Base-by-base conservation (phyloP, 2,888 invertebrate species). In the Synergus gifuensis region DNA sequence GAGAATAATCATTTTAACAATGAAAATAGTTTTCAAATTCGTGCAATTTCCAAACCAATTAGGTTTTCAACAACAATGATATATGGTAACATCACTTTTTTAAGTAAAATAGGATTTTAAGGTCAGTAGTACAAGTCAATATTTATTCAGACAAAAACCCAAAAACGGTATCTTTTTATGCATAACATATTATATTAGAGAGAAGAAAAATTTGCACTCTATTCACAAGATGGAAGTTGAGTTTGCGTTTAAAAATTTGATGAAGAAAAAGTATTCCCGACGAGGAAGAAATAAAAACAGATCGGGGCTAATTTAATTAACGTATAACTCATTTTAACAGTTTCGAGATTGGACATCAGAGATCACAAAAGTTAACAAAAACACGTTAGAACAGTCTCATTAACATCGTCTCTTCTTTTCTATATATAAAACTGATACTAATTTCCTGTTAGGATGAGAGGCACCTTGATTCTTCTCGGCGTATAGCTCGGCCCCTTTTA, bases 381-480 rank as follows among this genome's bases (percentile, higher is more conserved):
- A 73, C 28, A 16, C 73, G 8, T 49, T 73, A n/a, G 28, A 73
- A 54, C 28, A 73, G 54, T 54, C 73, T 73, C 73, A 73, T 73
- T 73, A 73, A 54, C 73, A 73, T 49, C 73, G 54, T 49, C 36
- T 73, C 49, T n/a, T 49, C 28, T 73, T 49, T 36, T 36, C 28
- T 28, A 69, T 69, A 44, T 46, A 73, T 73, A 73, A 73, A 73
- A 73, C 73, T 73, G 54, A 73, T 54, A 54, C 54, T 73, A 73
- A 73, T 73, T 78, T 67, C 73, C 78, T 62, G 69, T 73, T 73
- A 60, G 69, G 69, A 78, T 78, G 60, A 78, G 78, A 46, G 58
- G 62, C 49, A 73, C 73, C 62, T 78, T 62, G 67, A 78, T 78
- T 78, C 60, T 67, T 78, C 60, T 63, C 36, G 28, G 36, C 62